phyloP scores from a whole-genome alignment of 2,113 vertebrate species.

The Anguilla rostrata region DNA sequence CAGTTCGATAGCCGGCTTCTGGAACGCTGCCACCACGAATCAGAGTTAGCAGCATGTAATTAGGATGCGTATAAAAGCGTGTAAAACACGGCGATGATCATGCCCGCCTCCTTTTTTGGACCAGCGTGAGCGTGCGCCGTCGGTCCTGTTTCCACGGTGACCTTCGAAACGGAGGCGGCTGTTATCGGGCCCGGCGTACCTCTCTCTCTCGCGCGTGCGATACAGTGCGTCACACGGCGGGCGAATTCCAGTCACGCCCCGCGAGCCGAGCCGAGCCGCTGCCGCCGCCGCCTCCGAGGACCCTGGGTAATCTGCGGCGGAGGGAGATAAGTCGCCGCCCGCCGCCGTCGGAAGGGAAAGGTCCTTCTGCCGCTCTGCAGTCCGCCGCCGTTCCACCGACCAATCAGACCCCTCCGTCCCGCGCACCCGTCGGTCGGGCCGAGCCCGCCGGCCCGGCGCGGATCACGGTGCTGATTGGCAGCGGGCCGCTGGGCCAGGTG shows the following conservation, averaged over 20 bases:
- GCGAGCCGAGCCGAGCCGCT: background rate
- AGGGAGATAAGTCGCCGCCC: background rate
- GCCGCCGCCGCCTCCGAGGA: background rate
- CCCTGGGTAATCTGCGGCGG: background rate
- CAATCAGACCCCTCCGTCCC: conserved; percentile 1
- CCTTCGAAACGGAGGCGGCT: background rate
- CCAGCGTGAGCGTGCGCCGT: background rate
- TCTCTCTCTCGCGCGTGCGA: background rate
- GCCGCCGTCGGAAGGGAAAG: background rate
- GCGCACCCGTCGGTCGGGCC: background rate
- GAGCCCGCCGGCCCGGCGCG: background rate
- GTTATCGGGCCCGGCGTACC: background rate
- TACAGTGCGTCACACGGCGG: background rate
- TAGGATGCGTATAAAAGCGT: background rate
- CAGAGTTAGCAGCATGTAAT: no score
- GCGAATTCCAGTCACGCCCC: background rate
- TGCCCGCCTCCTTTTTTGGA: background rate
- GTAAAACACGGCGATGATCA: background rate
- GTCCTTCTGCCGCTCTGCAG: background rate
- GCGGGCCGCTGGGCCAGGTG: background rate
- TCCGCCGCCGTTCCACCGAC: background rate
- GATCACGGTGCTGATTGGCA: background rate
- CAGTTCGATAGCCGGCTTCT: no score
- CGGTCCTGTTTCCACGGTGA: background rate
- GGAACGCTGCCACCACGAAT: no score